Base-by-base conservation (phyloP, 2,888 invertebrate species). In the Cephus pulcher region DNA sequence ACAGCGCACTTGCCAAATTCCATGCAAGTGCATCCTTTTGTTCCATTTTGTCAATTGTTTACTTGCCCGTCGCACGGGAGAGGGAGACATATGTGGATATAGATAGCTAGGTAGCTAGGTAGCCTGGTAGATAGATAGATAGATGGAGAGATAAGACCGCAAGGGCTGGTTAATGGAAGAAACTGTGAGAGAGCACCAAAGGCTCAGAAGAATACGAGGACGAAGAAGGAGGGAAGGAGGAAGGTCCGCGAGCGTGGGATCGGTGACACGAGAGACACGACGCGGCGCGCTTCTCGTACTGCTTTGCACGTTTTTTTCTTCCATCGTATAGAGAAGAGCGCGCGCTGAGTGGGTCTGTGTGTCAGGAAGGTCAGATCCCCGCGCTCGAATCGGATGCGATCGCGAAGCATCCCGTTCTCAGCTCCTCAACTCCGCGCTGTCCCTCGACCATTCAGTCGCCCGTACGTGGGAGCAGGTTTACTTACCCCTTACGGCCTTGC, bases 351-450 rank as follows among this genome's bases (percentile, higher is more conserved):
- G 91, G 91, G 91, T 91, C 91, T 91, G 88, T 91, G 91, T 91
- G 91, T 91, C 91, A 91, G 85, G 85, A 87, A 89, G 91, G 91
- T 91, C 91, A 88, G 86, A 88, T 88, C 86, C 85, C 88, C 84
- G 84, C 81, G 78, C 79, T 76, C 76, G 80, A 75, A 80, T 77
- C 75, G 76, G 68, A 71, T 73, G 76, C 69, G 70, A 80, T 82
- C 79, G 81, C 76, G 81, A 81, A 77, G 79, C 79, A 77, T 71
- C 73, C 75, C 73, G 74, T 56, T 73, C 68, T 76, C 75, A 76
- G 77, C 79, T 79, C 77, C 75, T 35, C 56, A 40, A 73, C 69
- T 4, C 37, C 73, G 40, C 77, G 37, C 73, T 75, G 15, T 40
- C 75, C 40, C 73, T 75, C 37, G n/a, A 34, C 32, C 76, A 73